Evolutionary conservation across 2,888 invertebrate genomes (phyloP), one percentile per base, ranked within the genome.

Genomic region (Capitulum mitella): DNA sequence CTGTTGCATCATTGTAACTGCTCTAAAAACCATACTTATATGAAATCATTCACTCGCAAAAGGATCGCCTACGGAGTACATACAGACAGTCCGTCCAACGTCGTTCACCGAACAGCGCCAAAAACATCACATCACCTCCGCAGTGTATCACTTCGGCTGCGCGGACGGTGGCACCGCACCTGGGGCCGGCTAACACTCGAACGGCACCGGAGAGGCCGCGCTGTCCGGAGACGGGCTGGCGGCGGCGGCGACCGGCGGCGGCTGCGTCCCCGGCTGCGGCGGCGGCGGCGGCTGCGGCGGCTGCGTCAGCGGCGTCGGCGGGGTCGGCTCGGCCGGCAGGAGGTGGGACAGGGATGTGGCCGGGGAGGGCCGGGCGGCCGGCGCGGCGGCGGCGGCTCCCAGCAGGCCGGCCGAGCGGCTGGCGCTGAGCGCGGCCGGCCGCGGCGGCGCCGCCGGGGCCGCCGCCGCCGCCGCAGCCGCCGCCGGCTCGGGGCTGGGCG

Each of bases 1-100:
- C 26, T 40, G 40, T 26, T 40, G 40, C 40, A 19, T 26, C 8
- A 16, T 29, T 40, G 26, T 40, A 34, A 34, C 64, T 64, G 34
- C 34, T 64, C 64, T 64, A 64, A 37, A 70, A 70, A 40, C 29
- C 37, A 70, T 40, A 40, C 70, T 26, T 37, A 29, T 70, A 70
- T 40, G 70, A 70, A 70, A 70, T 70, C 70, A 40, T 70, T 70
- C 70, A 70, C 70, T 40, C 70, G 34, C 64, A 29, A 34, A 34
- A 58, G 29, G 29, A 58, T 26, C n/a, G 58, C 58, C 58, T 58
- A 58, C 58, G 58, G 29, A 29, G 58, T 29, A n/a, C 26, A n/a
- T 29, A 58, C 58, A 29, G 2, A 26, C 54, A 26, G 19, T 14
- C 1, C 19, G 26, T n/a, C 29, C n/a, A n/a, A n/a, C 29, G 58